Evolutionary conservation across 2,888 invertebrate genomes (phyloP).

Genomic region (Invenusta paracnida): DNA sequence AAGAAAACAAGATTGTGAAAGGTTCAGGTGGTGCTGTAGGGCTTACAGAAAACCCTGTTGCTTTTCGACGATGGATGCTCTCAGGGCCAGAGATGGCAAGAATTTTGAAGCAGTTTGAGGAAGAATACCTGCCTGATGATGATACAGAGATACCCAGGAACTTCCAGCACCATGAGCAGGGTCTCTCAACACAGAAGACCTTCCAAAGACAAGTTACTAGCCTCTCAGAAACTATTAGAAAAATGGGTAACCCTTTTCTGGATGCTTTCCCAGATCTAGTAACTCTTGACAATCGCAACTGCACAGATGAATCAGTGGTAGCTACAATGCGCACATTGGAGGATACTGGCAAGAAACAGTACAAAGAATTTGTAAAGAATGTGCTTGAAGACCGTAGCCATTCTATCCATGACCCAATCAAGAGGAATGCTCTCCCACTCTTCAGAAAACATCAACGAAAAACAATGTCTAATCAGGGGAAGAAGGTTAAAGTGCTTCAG

Average conservation of each 20-base stretch:
- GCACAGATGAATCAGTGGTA: constrained; percentile 32
- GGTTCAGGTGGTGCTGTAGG: not conserved
- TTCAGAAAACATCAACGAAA: too few species aligned
- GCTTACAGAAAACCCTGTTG: not conserved
- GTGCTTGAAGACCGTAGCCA: constrained; percentile 30
- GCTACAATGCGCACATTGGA: constrained; percentile 32
- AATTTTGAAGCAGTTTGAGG: constrained; percentile 42
- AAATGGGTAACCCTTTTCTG: constrained; percentile 45
- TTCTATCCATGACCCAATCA: constrained; percentile 41
- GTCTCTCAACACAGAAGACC: constrained; percentile 39
- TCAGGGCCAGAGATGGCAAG: too few species aligned
- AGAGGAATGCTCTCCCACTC: constrained; percentile 30
- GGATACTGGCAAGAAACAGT: constrained; percentile 37
- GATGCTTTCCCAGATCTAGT: constrained; percentile 38
- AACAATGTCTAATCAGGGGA: too few species aligned
- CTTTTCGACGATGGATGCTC: too few species aligned
- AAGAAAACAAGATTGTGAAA: not conserved
- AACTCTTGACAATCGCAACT: constrained; percentile 41
- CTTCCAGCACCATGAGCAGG: constrained; percentile 45
- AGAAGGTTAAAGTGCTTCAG: too few species aligned
- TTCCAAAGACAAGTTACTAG: constrained; percentile 42
- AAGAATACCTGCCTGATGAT: constrained; percentile 42
- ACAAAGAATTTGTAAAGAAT: constrained; percentile 33
- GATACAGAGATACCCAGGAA: not conserved
- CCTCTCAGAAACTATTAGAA: constrained; percentile 32